phyloP scores from a whole-genome alignment of 2,888 invertebrate species.

The Agrochola circellaris region DNA sequence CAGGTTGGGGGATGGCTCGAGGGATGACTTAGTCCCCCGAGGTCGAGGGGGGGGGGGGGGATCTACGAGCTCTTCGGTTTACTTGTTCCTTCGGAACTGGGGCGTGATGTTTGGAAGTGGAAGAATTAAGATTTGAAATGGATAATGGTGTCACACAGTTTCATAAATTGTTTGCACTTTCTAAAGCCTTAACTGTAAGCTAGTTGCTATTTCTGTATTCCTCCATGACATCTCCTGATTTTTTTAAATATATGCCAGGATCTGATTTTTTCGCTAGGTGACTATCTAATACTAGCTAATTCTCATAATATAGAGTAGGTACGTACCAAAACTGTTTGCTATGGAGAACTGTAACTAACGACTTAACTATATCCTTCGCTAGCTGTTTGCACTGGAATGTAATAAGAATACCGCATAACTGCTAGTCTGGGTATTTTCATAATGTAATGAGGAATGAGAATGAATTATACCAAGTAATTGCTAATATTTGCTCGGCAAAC shows the following conservation, averaged over 20 bases:
- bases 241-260: background rate
- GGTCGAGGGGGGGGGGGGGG: no score
- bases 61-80: background rate
- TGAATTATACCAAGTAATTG: background rate
- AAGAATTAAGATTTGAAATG: background rate
- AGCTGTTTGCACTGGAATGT: no score
- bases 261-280: background rate
- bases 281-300: background rate
- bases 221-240: background rate
- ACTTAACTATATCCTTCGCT: background rate
- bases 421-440: background rate
- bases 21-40: conserved; percentile 6
- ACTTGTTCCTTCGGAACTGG: background rate
- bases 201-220: background rate
- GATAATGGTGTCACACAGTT: background rate
- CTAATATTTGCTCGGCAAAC: background rate
- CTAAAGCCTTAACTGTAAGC: background rate
- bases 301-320: no score
- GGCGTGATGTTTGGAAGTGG: conserved; percentile 13
- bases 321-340: background rate
- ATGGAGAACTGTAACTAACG: background rate
- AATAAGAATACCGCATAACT: background rate
- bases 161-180: background rate
- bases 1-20: background rate
- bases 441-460: background rate